Base-by-base conservation (phyloP, 2,888 invertebrate species). In the Cyclophora punctaria region DNA sequence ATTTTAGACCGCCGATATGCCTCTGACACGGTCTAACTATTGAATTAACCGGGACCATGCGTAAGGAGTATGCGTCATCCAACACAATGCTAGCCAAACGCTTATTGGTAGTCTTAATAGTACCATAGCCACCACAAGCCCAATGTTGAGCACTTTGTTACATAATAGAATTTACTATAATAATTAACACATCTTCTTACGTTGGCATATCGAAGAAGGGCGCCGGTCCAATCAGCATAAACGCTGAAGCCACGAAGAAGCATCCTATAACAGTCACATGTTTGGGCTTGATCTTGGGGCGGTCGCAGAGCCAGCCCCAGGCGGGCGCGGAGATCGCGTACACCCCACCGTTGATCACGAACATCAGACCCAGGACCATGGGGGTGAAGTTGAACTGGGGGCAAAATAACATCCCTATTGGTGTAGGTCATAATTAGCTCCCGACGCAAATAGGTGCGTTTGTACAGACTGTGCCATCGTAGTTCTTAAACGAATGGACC, bases 241-340 rank as follows among this genome's bases (percentile, higher is more conserved):
- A 95, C 3, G 93, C 94, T 0, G 87, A 72, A 2, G 93, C 90
- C 2, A 95, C 90, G 48, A 93, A 89, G 4, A 92, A 49, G 49
- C 93, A 92, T 2, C 95, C 95, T 0, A 91, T 61, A 3, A 92
- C 81, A 1, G 93, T 93, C 35, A 93, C 89, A 53, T 92, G 79
- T 75, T 95, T 94, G 0, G 95, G 94, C 53, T 90, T 86, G 37
- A 90, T 67, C 2, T 80, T 66, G 35, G 90, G 89, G 62, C 90
- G 91, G 78, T 96, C 96, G 66, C 95, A 95, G 7, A 95, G 69
- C 92, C 93, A 93, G 35, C 96, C 96, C 92, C 94, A 96, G 3
- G 82, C 83, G 0, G 96, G 96, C 0, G 96, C 95, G 0, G 94
- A 93, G 0, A 93, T 49, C 0, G 95, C 96, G 75, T 96, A 96